phyloP scores from a whole-genome alignment of 2,113 vertebrate genomes.

The Colossoma macropomum region DNA sequence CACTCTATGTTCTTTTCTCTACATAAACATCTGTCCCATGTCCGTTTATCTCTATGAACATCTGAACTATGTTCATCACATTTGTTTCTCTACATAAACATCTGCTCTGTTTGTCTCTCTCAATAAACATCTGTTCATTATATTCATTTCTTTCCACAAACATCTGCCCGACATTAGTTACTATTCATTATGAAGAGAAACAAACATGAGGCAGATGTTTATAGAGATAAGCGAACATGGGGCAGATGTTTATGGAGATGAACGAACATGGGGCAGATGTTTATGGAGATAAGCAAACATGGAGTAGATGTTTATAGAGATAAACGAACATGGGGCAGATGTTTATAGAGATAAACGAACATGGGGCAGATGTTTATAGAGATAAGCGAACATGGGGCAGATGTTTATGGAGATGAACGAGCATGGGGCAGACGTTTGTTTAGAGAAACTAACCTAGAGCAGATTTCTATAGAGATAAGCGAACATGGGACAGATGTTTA shows the following conservation, averaged over 20 bases:
- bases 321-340: no score
- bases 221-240: neutral
- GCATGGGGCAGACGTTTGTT: neutral
- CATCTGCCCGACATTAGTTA: no score
- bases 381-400: neutral
- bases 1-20: neutral
- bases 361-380: neutral
- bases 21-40: neutral
- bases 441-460: neutral
- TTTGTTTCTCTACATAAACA: neutral
- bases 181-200: no score
- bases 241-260: neutral
- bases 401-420: neutral
- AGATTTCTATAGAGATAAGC: neutral
- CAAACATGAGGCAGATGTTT: no score
- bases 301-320: neutral
- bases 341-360: neutral
- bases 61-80: neutral
- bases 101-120: neutral
- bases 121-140: neutral
- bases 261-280: neutral
- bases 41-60: neutral
- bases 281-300: neutral
- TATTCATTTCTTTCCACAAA: neutral
- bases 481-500: neutral